These are phyloP conservation scores for Octomys mimax DNA, from an alignment of 2,797 vertebrate species.

Conservation along the genomic window DNA sequence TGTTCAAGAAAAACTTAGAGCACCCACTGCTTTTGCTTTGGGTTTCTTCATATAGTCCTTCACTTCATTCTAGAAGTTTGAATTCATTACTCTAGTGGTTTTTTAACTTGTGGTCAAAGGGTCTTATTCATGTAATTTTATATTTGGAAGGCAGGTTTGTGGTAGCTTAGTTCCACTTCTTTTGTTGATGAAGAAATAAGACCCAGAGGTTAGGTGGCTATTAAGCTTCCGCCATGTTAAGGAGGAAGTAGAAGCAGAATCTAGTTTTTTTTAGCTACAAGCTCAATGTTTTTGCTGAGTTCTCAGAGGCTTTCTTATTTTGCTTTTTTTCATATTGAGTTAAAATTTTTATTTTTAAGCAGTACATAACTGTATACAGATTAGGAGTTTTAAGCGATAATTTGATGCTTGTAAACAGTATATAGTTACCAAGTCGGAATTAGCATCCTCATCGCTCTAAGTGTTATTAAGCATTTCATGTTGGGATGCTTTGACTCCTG, in stretches of 20 bases:
- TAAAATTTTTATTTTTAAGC: constrained; percentile 1
- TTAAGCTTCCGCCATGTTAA: not conserved
- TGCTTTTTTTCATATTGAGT: not conserved
- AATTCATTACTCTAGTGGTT: constrained; percentile 37
- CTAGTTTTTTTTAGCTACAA: not conserved
- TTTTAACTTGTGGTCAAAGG: constrained; percentile 33
- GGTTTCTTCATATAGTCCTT: constrained; percentile 39
- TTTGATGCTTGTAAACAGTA: not conserved
- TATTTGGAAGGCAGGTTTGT: not conserved
- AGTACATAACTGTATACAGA: not conserved
- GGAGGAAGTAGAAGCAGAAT: not conserved
- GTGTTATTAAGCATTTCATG: not conserved
- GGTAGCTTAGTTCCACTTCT: not conserved
- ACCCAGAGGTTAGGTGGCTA: not conserved
- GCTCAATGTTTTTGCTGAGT: not conserved
- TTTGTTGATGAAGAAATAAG: constrained; percentile 25
- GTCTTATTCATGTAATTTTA: constrained; percentile 42
- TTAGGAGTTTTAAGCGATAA: not conserved
- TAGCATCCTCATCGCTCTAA: not conserved
- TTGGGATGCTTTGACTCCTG: not conserved
- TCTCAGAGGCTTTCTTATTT: not conserved
- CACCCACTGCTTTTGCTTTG: constrained; percentile 17
- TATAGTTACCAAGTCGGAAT: not conserved
- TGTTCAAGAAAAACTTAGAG: constrained; percentile 14
- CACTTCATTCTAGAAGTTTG: not conserved